A percentile compares a stretch with the other conserved stretches of the same genome.
These are phyloP conservation scores for Drosophila quinaria DNA, from an alignment of 2,888 invertebrate species.

Conservation along the genomic window DNA sequence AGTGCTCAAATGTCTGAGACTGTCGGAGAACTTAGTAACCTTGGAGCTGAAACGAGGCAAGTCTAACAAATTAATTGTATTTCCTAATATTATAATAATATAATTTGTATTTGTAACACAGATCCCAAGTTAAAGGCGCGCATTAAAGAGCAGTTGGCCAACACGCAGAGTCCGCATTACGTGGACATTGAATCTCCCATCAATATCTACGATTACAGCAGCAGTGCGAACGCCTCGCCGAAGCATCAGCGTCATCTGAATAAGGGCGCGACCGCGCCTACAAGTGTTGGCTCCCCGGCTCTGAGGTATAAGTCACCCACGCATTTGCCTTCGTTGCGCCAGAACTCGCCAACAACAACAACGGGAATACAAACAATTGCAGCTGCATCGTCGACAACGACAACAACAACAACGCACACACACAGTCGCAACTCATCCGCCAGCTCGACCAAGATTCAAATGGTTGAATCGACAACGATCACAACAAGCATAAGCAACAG, in stretches of 20 bases:
- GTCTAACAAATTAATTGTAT: constrained; percentile 70
- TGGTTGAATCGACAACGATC: constrained; percentile 73
- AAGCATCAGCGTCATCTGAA: constrained; percentile 60
- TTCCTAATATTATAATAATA: neutral
- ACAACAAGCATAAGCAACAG: constrained; percentile 63
- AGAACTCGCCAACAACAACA: constrained; percentile 60
- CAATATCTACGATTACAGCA: constrained; percentile 85
- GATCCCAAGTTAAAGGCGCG: constrained; percentile 95
- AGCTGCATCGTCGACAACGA: constrained; percentile 44
- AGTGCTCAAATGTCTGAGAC: constrained; percentile 92
- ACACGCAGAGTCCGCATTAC: constrained; percentile 86
- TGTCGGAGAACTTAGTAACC: constrained; percentile 95
- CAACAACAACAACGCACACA: constrained; percentile 62
- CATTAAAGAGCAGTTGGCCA: constrained; percentile 90
- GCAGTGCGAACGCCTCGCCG: constrained; percentile 67
- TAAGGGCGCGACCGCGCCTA: constrained; percentile 65
- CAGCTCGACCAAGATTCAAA: constrained; percentile 83
- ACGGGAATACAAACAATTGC: constrained; percentile 31
- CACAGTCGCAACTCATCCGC: constrained; percentile 83
- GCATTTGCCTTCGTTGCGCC: constrained; percentile 80
- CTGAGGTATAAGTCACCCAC: constrained; percentile 81
- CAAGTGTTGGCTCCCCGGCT: constrained; percentile 63
- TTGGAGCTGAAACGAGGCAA: constrained; percentile 96
- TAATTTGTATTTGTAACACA: constrained; percentile 77
- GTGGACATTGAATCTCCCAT: constrained; percentile 87